A percentile compares a stretch with the other conserved stretches of the same genome.
These are phyloP conservation scores for Chascanopsetta lugubris DNA, from an alignment of 2,113 vertebrate genomes.

Conservation along the genomic window DNA sequence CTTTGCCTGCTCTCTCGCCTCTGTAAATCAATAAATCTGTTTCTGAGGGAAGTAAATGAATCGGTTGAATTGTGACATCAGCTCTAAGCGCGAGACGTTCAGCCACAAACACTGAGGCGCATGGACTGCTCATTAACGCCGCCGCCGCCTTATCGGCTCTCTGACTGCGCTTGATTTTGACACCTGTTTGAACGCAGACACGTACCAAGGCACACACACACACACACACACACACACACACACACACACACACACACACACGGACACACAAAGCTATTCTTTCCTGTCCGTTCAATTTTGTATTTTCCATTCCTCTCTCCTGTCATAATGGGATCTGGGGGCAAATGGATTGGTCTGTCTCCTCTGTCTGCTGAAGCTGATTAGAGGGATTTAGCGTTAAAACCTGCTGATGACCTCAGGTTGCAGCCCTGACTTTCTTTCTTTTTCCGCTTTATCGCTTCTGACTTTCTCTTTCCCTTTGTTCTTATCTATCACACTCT, in stretches of 20 bases:
- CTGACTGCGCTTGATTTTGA: constrained; percentile 28
- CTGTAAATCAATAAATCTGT: neutral
- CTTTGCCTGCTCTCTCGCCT: neutral
- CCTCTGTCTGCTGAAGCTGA: constrained; percentile 55
- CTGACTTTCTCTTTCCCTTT: constrained; percentile 52
- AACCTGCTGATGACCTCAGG: constrained; percentile 61
- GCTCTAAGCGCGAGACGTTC: neutral
- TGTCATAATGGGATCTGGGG: constrained; percentile 71
- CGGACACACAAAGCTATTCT: constrained; percentile 29
- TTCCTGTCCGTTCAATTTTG: constrained; percentile 50
- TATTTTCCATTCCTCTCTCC: constrained; percentile 50
- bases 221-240: neutral
- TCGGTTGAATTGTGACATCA: neutral
- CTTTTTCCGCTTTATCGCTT: constrained; percentile 2
- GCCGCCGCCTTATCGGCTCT: constrained; percentile 20
- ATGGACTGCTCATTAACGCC: constrained; percentile 20
- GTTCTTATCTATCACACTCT: constrained; percentile 43
- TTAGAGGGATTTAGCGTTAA: constrained; percentile 68
- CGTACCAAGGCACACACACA: neutral
- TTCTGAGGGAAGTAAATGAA: constrained; percentile 8
- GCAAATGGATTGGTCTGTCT: constrained; percentile 62
- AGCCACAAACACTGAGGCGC: neutral
- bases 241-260: constrained; percentile 6
- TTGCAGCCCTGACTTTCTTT: constrained; percentile 26
- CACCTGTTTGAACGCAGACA: constrained; percentile 24